Base-by-base conservation (phyloP, 1,140 invertebrate species). In the Heterodera carotae region DNA sequence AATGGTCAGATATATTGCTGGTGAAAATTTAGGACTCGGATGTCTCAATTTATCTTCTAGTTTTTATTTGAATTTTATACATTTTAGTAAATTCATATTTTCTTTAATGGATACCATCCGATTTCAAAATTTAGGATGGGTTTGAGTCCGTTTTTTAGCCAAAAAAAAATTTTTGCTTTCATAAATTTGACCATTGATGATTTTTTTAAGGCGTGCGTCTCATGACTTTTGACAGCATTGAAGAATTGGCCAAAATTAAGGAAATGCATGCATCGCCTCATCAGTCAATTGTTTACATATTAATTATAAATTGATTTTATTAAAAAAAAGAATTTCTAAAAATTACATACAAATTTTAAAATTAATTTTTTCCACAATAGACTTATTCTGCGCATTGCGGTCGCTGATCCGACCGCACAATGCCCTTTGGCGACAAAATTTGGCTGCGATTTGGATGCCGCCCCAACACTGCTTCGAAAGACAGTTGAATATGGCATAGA, bases 221-320 rank as follows among this genome's bases (percentile, higher is more conserved):
- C 34, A 96, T 97, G 92, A 98, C 96, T 2, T 97, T 97, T 89
- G 97, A 99, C 88, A 97, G 94, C 85, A 94, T 94, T 89, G 92
- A 91, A 70, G 97, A 99, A 89, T 90, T 99, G 31, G 90, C 93
- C 84, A 99, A 99, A 89, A 92, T 98, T 77, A 93, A 94, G 84
- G 91, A 92, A 82, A 86, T 92, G 67, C 93, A 92, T 90, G 93
- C 94, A 48, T 88, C 91, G 69, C 94, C 95, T n/a, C n/a, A n/a
- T 18, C 92, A 88, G 89, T 90, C 83, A 79, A 81, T 79, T 79
- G 27, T 18, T 27, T 29, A 8, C 10, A 31, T n/a, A 48, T 80
- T 27, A 10, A 48, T 22, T 56, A 22, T 29, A 77, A 31, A 34
- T 29, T 25, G 3, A 25, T 77, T 75, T 31, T 8, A 12, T 71